These are phyloP conservation scores for Diglossa cyanea DNA, from an alignment of 2,797 vertebrate genomes.

Conservation along the genomic window DNA sequence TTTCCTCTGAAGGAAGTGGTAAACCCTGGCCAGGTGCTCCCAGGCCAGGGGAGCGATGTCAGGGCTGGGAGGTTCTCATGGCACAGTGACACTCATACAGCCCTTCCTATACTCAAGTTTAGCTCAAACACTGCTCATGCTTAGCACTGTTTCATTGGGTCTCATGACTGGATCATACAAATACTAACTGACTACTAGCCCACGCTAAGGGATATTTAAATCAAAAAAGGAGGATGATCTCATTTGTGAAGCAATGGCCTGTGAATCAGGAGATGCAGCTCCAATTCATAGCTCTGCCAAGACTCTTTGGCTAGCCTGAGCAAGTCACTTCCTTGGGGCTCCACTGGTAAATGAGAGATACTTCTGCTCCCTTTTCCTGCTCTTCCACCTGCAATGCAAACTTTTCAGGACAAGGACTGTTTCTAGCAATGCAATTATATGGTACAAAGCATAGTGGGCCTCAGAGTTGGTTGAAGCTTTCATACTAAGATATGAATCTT, in stretches of 20 bases:
- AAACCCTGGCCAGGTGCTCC: background rate
- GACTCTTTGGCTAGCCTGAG: background rate
- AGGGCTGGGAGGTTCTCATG: background rate
- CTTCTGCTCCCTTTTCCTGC: background rate
- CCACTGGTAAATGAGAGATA: background rate
- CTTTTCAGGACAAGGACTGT: background rate
- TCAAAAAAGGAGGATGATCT: background rate
- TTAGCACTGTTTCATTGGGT: background rate
- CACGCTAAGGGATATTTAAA: background rate
- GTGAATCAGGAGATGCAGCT: constrained; percentile 25
- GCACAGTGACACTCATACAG: background rate
- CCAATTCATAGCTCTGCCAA: constrained; percentile 3
- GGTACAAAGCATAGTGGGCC: background rate
- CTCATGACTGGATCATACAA: background rate
- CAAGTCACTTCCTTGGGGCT: constrained; percentile 27
- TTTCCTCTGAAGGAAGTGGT: background rate
- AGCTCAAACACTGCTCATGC: background rate
- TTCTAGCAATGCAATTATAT: background rate
- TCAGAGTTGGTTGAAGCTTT: background rate
- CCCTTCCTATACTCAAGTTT: background rate
- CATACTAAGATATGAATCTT: background rate
- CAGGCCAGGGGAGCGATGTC: rapidly evolving
- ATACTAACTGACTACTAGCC: background rate
- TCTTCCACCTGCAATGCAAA: background rate
- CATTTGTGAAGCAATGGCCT: constrained; percentile 29